Percentiles rank a stretch among this genome's conserved stretches.
Evolutionary conservation across 1,140 invertebrate genomes (phyloP).

Genomic region (Heliconius melpomene): DNA sequence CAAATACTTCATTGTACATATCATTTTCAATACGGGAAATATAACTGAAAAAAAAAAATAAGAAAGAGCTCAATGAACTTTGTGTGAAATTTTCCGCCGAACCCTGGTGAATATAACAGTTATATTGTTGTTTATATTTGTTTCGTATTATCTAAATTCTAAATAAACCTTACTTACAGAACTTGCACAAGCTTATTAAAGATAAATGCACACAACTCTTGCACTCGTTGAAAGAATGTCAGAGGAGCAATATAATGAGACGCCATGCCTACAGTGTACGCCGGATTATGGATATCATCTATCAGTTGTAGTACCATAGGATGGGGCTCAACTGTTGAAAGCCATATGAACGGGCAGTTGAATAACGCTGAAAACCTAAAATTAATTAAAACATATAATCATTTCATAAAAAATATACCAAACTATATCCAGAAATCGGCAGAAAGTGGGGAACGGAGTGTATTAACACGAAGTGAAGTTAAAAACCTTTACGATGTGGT

Average conservation of each 20-base stretch:
- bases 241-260: slow-evolving; percentile 31
- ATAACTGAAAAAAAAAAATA: slow-evolving; percentile 14
- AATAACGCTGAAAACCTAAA: slow-evolving; percentile 35
- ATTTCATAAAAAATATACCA: too few species aligned
- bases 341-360: slow-evolving; percentile 45
- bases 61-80: too few species aligned
- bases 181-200: slow-evolving; percentile 16
- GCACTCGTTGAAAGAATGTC: slow-evolving; percentile 25
- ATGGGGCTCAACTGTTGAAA: slow-evolving; percentile 43
- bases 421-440: too few species aligned
- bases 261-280: slow-evolving; percentile 23
- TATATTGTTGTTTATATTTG: too few species aligned
- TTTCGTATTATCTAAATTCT: too few species aligned
- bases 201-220: slow-evolving; percentile 19
- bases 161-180: slow-evolving; percentile 26
- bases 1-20: slow-evolving; percentile 30
- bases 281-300: slow-evolving; percentile 39
- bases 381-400: too few species aligned
- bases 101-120: too few species aligned
- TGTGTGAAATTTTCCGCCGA: too few species aligned
- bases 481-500: too few species aligned
- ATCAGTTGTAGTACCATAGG: slow-evolving; percentile 40
- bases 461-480: too few species aligned
- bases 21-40: slow-evolving; percentile 22
- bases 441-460: too few species aligned